Base-by-base conservation (phyloP, 2,113 vertebrate genomes). In the Chunga burmeisteri region DNA sequence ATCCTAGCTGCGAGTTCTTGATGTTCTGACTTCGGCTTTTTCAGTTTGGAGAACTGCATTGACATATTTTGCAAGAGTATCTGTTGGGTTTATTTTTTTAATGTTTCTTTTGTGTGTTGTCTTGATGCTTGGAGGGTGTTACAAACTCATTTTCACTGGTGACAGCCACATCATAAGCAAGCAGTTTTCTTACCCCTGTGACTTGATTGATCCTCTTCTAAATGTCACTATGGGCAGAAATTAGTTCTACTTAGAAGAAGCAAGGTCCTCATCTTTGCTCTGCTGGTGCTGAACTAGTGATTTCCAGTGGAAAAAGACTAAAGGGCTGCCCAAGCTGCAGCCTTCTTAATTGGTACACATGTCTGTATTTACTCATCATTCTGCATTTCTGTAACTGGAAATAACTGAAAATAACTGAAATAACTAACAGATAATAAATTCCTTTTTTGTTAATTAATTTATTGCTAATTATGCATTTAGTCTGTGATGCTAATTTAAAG, bases 71-170 rank as follows among this genome's bases (percentile, higher is more conserved):
- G 40, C 70, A 77, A 87, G 65, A 65, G 11, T 91, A 49, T 88
- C 80, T 89, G 23, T 81, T 93, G 5, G 6, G 11, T 91, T 89
- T 81, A 22, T 71, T 62, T 93, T 75, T 80, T 92, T 91, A 63
- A 36, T 32, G 9, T 89, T 85, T 82, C 89, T 89, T 94, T 77
- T 93, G 58, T 94, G 70, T 73, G 77, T 78, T 1, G 0, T 88
- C 75, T 91, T 94, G 83, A 86, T 91, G 78, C 74, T 81, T 44
- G 62, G 86, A 95, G 88, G 49, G 66, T 94, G 81, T 91, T 96
- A 58, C 58, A 88, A 87, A 75, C 65, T 81, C 62, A 32, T 91
- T 89, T 81, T 89, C 32, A 20, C 63, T 80, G 58, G n/a, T 80
- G 81, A 81, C 72, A 94, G 71, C 53, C 85, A 81, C 82, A 91